Percentiles rank a stretch among this genome's conserved stretches.
These are phyloP conservation scores for Pantala flavescens DNA, from an alignment of 1,140 invertebrate species.

Conservation along the genomic window DNA sequence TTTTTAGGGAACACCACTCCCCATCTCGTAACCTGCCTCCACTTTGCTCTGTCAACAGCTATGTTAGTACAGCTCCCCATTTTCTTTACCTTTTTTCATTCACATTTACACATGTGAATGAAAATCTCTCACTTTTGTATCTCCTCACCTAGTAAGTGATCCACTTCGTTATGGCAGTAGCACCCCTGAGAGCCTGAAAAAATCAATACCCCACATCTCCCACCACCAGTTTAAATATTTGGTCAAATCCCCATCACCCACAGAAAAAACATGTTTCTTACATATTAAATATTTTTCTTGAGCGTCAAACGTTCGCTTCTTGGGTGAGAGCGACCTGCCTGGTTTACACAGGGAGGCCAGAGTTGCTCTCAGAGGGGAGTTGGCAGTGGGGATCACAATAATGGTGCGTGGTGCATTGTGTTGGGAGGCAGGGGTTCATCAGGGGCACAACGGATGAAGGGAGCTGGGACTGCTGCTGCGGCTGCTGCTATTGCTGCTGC, in stretches of 20 bases:
- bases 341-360: neutral
- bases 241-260: no score
- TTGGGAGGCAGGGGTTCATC: neutral
- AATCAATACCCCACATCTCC: neutral
- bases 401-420: no score
- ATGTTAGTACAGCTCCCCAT: neutral
- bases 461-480: neutral
- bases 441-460: neutral
- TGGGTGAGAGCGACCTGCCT: neutral
- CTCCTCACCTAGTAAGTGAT: neutral
- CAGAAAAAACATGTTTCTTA: no score
- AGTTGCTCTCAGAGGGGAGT: neutral
- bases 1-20: slow-evolving; percentile 4
- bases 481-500: slow-evolving; percentile 6
- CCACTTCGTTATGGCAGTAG: neutral
- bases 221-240: neutral
- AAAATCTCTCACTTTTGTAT: neutral
- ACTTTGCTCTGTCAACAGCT: neutral
- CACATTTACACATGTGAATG: neutral
- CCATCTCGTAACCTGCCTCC: neutral
- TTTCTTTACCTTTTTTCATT: neutral
- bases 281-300: no score
- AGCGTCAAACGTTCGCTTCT: no score
- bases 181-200: neutral
- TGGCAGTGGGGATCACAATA: neutral